Evolutionary conservation across 2,113 vertebrate species (phyloP), one percentile per base, ranked within the genome.

Genomic region (Dipodomys spectabilis): DNA sequence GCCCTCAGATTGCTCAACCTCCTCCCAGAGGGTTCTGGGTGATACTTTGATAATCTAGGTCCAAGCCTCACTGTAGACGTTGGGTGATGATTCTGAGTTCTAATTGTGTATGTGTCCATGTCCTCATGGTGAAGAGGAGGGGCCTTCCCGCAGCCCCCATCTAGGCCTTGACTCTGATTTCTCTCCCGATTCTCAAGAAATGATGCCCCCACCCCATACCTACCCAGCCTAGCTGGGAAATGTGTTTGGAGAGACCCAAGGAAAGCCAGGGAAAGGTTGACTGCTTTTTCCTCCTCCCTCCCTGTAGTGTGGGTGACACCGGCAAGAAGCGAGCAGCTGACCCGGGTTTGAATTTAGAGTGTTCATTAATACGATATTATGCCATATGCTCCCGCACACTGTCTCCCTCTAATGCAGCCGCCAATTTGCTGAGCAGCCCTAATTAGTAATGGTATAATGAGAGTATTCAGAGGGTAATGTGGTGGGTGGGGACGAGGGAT

Each of bases 321-420:
- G 98, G 98, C 98, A 98, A 98, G 98, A 98, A 98, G 99, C 98
- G 98, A 99, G 98, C 99, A 99, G 98, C 99, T 99, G 99, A 99
- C 99, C 99, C 98, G 98, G 99, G 99, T 99, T 99, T 99, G 99
- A 99, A 99, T 99, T 99, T 99, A 99, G 99, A 99, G 99, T 99
- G 99, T 99, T 99, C 99, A 99, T 99, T 99, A 99, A 99, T 99
- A 99, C 99, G 99, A 99, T 99, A 99, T 99, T 99, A 99, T 99
- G 98, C 99, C 99, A 99, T 99, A 99, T 99, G 99, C 99, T 99
- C 98, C 96, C 95, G 98, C 98, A 98, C 99, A 99, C 99, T 98
- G 98, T 99, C 99, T 99, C 98, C 97, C 98, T 99, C 98, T 98
- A 99, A 99, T 99, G 99, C 99, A 99, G 99, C 98, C 98, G 97